Percentiles rank a stretch among this genome's conserved stretches.
Conservation (phyloP, 2,113 vertebrate genomes). For the Takifugu flavidus region DNA sequence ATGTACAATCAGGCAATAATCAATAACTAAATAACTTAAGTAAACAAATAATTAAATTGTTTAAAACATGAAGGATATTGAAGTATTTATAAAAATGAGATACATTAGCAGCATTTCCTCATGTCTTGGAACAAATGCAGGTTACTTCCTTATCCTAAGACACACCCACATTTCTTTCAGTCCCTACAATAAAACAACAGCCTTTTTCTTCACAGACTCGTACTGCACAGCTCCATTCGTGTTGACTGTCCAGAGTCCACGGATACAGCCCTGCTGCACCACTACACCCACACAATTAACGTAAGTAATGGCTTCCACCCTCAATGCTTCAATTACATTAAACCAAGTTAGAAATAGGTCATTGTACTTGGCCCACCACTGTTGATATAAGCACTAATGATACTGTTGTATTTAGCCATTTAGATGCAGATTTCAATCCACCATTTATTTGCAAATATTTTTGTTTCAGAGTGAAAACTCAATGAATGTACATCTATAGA, state of each 20-base stretch:
- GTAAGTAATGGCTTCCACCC: constrained; percentile 32
- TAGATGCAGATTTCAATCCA: too few species aligned
- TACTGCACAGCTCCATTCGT: constrained; percentile 58
- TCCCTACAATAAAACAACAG: constrained; percentile 29
- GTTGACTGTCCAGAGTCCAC: constrained; percentile 80
- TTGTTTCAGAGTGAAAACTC: neutral
- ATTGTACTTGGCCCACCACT: too few species aligned
- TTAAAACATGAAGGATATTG: too few species aligned
- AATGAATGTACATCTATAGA: neutral
- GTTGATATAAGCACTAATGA: too few species aligned
- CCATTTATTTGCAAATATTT: neutral
- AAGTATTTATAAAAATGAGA: too few species aligned
- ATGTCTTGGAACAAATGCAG: too few species aligned
- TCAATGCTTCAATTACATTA: neutral
- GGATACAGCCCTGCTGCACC: constrained; percentile 25
- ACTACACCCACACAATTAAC: constrained; percentile 12
- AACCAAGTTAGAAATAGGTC: too few species aligned
- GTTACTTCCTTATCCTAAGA: constrained; percentile 14
- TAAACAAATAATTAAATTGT: too few species aligned
- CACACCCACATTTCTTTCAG: constrained; percentile 59
- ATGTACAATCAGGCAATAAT: too few species aligned
- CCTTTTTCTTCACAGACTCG: constrained; percentile 39
- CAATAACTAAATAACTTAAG: too few species aligned
- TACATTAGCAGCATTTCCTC: too few species aligned
- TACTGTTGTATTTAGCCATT: too few species aligned